These are phyloP conservation scores for Brachionus angularis DNA, from an alignment of 1,140 invertebrate genomes.

Conservation along the genomic window DNA sequence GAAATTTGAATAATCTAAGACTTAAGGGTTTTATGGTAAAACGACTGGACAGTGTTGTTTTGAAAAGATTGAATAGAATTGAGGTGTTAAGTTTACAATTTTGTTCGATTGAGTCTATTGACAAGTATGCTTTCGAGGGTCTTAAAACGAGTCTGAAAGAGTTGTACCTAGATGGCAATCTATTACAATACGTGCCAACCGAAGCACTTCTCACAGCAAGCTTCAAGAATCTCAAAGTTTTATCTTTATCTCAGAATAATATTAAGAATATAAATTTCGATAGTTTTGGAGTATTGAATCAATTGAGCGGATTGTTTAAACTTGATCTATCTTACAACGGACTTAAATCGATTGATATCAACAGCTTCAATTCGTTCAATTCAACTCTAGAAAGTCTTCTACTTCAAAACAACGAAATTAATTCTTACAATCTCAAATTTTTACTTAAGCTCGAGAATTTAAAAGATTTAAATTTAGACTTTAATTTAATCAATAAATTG, in stretches of 20 bases:
- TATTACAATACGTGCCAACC: slow-evolving; percentile 9
- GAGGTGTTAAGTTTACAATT: slow-evolving; percentile 31
- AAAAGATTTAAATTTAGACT: slow-evolving; percentile 39
- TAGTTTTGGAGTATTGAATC: neutral
- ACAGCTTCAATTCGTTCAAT: slow-evolving; percentile 11
- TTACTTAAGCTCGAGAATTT: neutral
- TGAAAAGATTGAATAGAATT: neutral
- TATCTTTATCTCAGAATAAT: slow-evolving; percentile 14
- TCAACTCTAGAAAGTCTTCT: slow-evolving; percentile 7
- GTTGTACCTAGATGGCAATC: slow-evolving; percentile 34
- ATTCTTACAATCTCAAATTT: slow-evolving; percentile 32
- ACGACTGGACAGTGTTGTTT: neutral
- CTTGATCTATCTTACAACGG: slow-evolving; percentile 43
- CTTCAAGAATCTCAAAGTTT: neutral
- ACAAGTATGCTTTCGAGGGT: slow-evolving; percentile 8
- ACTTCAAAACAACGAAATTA: slow-evolving; percentile 43
- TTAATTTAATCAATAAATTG: slow-evolving; percentile 22
- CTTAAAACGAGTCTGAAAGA: slow-evolving; percentile 29
- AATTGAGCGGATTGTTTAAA: neutral
- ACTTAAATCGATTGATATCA: neutral
- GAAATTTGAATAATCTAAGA: slow-evolving; percentile 25
- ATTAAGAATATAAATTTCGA: neutral
- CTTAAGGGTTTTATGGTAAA: slow-evolving; percentile 9
- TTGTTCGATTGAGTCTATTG: slow-evolving; percentile 14
- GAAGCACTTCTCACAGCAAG: neutral